phyloP scores from a whole-genome alignment of 92 coral and sea anemone species.

The Siderastrea radians region DNA sequence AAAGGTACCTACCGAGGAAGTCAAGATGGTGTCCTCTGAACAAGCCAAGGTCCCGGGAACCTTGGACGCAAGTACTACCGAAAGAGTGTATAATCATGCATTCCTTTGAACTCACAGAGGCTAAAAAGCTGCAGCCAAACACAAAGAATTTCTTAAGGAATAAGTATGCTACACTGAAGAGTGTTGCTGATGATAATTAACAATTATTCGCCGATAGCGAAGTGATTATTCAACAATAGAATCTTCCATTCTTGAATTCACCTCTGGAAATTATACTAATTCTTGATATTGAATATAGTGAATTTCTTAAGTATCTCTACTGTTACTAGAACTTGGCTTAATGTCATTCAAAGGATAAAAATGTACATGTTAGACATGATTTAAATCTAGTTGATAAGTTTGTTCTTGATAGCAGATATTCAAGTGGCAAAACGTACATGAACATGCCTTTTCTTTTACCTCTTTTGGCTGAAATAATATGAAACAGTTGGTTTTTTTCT shows the following conservation, averaged over 20 bases:
- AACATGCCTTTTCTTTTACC: too few relatives aligned
- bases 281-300: not conserved
- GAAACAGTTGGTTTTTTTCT: too few relatives aligned
- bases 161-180: slow-evolving; percentile 42
- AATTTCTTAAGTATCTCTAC: not conserved
- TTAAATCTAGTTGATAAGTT: too few relatives aligned
- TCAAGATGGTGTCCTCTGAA: slow-evolving; percentile 56
- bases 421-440: too few relatives aligned
- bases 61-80: slow-evolving; percentile 63
- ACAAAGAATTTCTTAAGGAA: slow-evolving; percentile 50
- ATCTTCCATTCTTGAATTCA: not conserved
- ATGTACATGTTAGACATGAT: too few relatives aligned
- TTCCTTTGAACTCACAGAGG: slow-evolving; percentile 44
- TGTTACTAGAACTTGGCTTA: too few relatives aligned
- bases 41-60: slow-evolving; percentile 24
- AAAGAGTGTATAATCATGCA: slow-evolving; percentile 59
- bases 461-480: not conserved
- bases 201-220: not conserved
- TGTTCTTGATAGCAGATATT: too few relatives aligned
- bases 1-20: slow-evolving; percentile 72
- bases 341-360: too few relatives aligned
- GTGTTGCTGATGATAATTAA: slow-evolving; percentile 9
- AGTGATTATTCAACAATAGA: not conserved
- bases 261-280: not conserved
- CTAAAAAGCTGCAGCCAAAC: slow-evolving; percentile 36